Evolutionary conservation across 2,888 invertebrate species (phyloP), one percentile per base, ranked within the genome.

Genomic region (Mythimna ferrago): DNA sequence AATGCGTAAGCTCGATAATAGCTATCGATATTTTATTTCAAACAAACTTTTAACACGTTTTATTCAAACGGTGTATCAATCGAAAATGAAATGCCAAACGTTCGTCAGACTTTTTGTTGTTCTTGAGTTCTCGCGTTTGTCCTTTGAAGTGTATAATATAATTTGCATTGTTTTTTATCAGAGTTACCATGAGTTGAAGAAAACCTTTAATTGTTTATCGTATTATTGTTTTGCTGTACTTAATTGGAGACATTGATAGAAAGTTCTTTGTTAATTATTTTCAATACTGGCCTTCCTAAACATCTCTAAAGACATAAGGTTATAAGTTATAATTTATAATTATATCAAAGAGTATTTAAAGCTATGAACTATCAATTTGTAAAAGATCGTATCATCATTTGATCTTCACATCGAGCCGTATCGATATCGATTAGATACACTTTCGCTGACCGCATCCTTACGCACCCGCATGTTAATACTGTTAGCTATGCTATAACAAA

Each of bases 401-500:
- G 11, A n/a, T 38, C 9, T 54, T 57, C 41, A 44, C 35, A 72
- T 41, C 19, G 57, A 68, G 61, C 70, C 71, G 57, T 64, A 82
- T 89, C 91, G 91, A 91, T 84, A 87, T 88, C 83, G 87, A 88
- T 87, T 83, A 71, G 71, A 76, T 82, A 71, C 77, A 66, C 73
- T 73, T 69, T 69, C 69, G 54, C 54, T 66, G 14, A n/a, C 66
- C 66, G 51, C 93, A 84, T 84, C 94, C 86, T 93, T 92, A 90
- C 66, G 65, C 80, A 81, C 90, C 92, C 92, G 92, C 91, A 92
- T 93, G 88, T 90, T 91, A 90, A 90, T 91, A 89, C 88, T 88
- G 89, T 90, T 90, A 91, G 84, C 87, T 80, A 76, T 74, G 86
- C 90, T 88, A 83, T 83, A 82, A 81, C 87, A 79, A 65, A 71